Percentiles rank a stretch among this genome's conserved stretches.
Conservation (phyloP, 2,113 vertebrate species). For the Calidris pygmaea region DNA sequence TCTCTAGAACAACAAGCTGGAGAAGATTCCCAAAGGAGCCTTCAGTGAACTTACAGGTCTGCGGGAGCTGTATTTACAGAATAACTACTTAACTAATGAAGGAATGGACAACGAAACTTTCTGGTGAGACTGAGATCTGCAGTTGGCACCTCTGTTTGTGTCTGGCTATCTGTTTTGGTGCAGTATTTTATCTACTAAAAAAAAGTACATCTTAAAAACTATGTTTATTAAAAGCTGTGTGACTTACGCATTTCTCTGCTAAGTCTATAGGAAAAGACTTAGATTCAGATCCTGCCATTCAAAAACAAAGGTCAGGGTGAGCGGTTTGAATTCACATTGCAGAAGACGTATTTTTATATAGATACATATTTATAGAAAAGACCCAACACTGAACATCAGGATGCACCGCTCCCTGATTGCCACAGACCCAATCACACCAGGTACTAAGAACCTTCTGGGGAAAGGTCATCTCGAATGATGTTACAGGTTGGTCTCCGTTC, state of each 20-base stretch:
- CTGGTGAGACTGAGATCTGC: slow-evolving; percentile 77
- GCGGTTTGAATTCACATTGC: neutral
- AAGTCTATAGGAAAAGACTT: neutral
- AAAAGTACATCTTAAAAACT: neutral
- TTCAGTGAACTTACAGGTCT: slow-evolving; percentile 86
- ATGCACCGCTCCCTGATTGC: neutral
- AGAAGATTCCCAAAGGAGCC: slow-evolving; percentile 90
- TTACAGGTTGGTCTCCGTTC: neutral
- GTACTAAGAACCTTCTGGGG: neutral
- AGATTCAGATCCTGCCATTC: neutral
- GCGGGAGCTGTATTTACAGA: slow-evolving; percentile 93
- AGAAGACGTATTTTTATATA: neutral
- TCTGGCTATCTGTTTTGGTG: neutral
- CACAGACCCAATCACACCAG: neutral
- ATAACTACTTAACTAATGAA: slow-evolving; percentile 90
- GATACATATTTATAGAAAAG: neutral
- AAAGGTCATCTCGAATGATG: neutral
- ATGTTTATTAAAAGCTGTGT: neutral
- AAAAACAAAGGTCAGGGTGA: neutral
- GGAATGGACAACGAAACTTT: slow-evolving; percentile 95
- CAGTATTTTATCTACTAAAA: neutral
- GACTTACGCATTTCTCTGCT: neutral
- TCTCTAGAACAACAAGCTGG: slow-evolving; percentile 90
- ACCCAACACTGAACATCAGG: neutral
- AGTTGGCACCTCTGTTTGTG: neutral